A percentile compares a stretch with the other conserved stretches of the same genome.
phyloP scores from a whole-genome alignment of 1,140 invertebrate species.

The Atopsyche davidsoni region DNA sequence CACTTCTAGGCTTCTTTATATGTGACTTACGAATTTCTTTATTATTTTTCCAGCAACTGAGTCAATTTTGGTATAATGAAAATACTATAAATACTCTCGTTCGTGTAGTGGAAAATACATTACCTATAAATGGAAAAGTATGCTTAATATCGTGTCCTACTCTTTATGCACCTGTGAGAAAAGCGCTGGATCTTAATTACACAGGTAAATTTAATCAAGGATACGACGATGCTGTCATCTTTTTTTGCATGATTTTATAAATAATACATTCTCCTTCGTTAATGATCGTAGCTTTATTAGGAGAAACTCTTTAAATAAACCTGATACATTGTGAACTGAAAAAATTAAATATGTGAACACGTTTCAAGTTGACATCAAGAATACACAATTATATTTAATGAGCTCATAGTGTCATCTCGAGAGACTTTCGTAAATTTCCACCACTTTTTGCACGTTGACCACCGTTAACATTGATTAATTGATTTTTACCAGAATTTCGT shows the following conservation, averaged over 20 bases:
- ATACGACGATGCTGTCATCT: slow-evolving; percentile 16
- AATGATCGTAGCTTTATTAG: slow-evolving; percentile 5
- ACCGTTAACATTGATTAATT: neutral
- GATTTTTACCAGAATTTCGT: slow-evolving; percentile 2
- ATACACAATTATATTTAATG: too few relatives aligned
- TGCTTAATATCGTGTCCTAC: slow-evolving; percentile 88
- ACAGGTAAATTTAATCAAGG: slow-evolving; percentile 38
- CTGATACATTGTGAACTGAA: too few relatives aligned
- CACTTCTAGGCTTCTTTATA: slow-evolving; percentile 5
- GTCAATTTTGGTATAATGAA: slow-evolving; percentile 94
- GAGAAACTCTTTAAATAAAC: too few relatives aligned
- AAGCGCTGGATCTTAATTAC: slow-evolving; percentile 39
- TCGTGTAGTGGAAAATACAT: slow-evolving; percentile 52
- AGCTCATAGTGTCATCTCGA: too few relatives aligned
- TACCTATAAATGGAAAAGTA: slow-evolving; percentile 57
- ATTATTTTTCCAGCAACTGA: slow-evolving; percentile 75
- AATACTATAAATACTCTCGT: slow-evolving; percentile 64
- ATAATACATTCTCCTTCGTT: neutral
- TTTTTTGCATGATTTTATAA: slow-evolving; percentile 8
- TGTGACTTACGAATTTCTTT: too few relatives aligned
- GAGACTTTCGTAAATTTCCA: too few relatives aligned
- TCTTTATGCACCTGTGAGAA: slow-evolving; percentile 65
- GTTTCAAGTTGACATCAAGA: too few relatives aligned
- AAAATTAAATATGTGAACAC: too few relatives aligned
- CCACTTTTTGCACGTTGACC: too few relatives aligned